Percentiles rank a stretch among this genome's conserved stretches.
phyloP scores from a whole-genome alignment of 2,113 vertebrate species.

The Semicossyphus pulcher region DNA sequence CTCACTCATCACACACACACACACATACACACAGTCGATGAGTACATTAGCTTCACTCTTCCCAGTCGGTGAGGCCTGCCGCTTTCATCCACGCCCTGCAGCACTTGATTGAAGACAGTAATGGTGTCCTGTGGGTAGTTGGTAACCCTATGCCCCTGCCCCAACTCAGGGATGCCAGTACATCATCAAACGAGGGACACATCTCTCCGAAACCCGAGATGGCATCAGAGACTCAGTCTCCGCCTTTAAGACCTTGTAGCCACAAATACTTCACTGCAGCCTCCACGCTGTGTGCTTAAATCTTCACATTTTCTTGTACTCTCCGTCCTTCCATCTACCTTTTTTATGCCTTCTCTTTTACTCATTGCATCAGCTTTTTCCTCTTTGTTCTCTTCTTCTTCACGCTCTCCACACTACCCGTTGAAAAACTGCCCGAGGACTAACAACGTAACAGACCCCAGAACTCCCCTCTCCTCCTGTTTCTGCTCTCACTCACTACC shows the following conservation, averaged over 20 bases:
- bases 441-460: slow-evolving; percentile 66
- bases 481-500: slow-evolving; percentile 54
- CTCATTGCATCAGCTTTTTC: slow-evolving; percentile 37
- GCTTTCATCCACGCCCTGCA: slow-evolving; percentile 76
- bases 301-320: slow-evolving; percentile 26
- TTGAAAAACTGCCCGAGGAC: slow-evolving; percentile 59
- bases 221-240: slow-evolving; percentile 68
- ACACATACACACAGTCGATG: background rate
- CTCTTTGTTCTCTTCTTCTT: slow-evolving; percentile 42
- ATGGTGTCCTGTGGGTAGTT: slow-evolving; percentile 73
- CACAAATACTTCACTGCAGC: slow-evolving; percentile 31
- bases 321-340: slow-evolving; percentile 23
- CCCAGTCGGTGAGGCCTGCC: slow-evolving; percentile 24
- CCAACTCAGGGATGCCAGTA: slow-evolving; percentile 54
- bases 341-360: slow-evolving; percentile 31
- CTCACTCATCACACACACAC: background rate
- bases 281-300: slow-evolving; percentile 21
- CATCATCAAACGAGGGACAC: slow-evolving; percentile 72
- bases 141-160: slow-evolving; percentile 72
- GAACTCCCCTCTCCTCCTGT: slow-evolving; percentile 63
- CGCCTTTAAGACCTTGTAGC: slow-evolving; percentile 39
- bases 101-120: slow-evolving; percentile 65
- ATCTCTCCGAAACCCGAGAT: slow-evolving; percentile 71
- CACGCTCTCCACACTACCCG: slow-evolving; percentile 15
- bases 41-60: slow-evolving; percentile 34